These are phyloP conservation scores for Anarhynchus alexandrinus DNA, from an alignment of 2,113 vertebrate genomes.

Conservation along the genomic window DNA sequence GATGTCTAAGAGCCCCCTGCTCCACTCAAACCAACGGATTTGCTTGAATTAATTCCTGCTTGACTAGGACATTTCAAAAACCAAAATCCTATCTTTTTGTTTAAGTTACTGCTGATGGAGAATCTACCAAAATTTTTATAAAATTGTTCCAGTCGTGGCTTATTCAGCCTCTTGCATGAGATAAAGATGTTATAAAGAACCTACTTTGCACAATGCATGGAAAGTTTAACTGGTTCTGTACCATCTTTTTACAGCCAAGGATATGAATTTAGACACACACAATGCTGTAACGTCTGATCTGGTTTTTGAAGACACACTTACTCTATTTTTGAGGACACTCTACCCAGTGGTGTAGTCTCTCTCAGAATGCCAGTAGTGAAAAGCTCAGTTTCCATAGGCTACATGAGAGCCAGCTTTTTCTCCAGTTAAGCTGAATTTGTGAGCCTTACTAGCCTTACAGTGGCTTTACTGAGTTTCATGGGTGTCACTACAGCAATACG, in stretches of 20 bases:
- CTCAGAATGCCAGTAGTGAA: neutral
- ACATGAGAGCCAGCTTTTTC: neutral
- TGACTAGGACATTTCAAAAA: neutral
- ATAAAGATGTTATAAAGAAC: neutral
- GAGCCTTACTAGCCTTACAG: neutral
- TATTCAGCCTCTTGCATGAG: neutral
- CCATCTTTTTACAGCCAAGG: neutral
- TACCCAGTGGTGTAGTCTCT: neutral
- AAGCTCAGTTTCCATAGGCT: neutral
- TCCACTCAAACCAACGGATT: neutral
- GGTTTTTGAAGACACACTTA: neutral
- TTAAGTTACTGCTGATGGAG: neutral
- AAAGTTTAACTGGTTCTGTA: neutral
- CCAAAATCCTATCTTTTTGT: neutral
- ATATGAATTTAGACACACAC: neutral
- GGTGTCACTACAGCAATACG: rapidly evolving
- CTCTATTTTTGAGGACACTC: neutral
- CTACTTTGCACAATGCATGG: neutral
- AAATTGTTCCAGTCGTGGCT: neutral
- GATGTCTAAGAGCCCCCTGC: neutral
- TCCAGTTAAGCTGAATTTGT: neutral
- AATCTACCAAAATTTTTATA: neutral
- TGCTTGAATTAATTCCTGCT: neutral
- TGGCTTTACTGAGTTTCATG: neutral
- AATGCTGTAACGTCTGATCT: rapidly evolving